Percentiles rank a stretch among this genome's conserved stretches.
phyloP scores from a whole-genome alignment of 1,140 invertebrate species.

The Bombus superbus region DNA sequence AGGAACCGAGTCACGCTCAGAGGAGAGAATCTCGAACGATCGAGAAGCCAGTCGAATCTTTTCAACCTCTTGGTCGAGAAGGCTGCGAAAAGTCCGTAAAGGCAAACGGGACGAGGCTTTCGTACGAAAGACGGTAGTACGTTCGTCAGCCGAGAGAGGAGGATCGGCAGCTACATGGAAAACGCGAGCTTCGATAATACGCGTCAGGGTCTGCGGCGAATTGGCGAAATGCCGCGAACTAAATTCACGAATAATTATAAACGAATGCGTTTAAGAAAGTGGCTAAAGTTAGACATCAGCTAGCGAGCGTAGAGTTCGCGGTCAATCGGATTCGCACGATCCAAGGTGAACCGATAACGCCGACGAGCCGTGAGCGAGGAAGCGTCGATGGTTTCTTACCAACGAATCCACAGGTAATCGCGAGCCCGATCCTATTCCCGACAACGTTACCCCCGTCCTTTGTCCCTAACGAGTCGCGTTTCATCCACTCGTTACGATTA shows the following conservation, averaged over 20 bases:
- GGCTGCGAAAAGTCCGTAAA: too few species aligned
- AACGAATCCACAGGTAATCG: neutral
- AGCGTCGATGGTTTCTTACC: neutral
- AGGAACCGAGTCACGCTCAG: too few species aligned
- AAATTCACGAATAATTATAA: constrained; percentile 59
- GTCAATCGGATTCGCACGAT: constrained; percentile 12
- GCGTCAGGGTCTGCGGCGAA: constrained; percentile 27
- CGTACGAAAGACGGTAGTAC: too few species aligned
- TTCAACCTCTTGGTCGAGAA: too few species aligned
- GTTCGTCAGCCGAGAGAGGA: too few species aligned
- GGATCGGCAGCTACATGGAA: neutral
- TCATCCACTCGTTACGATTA: neutral
- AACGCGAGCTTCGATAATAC: neutral
- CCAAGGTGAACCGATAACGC: constrained; percentile 20
- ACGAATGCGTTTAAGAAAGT: constrained; percentile 44
- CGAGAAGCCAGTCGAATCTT: too few species aligned
- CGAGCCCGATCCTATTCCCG: neutral
- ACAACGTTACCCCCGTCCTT: neutral
- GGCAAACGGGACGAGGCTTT: neutral
- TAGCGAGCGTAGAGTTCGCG: constrained; percentile 17
- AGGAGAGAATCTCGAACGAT: too few species aligned
- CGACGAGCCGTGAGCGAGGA: neutral
- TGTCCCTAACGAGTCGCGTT: neutral
- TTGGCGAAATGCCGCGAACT: constrained; percentile 65
- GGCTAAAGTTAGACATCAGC: constrained; percentile 41